Evolutionary conservation across 2,113 vertebrate genomes (phyloP), one percentile per base, ranked within the genome.

Genomic region (Melanerpes aurifrons): DNA sequence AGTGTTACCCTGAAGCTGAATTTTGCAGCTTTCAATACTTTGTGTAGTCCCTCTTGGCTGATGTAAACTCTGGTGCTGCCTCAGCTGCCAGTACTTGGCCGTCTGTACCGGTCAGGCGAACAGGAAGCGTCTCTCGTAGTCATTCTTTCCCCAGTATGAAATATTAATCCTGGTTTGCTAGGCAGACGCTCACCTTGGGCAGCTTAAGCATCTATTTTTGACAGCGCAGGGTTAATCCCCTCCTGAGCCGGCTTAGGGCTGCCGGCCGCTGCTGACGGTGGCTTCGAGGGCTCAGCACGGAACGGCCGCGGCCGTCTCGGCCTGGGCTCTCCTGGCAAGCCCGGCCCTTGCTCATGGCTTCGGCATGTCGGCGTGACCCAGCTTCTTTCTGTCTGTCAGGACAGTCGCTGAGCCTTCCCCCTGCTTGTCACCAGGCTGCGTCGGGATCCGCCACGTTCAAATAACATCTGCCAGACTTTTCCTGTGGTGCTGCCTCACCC

Each of bases 181-280:
- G 76, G 15, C 8, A 12, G 17, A 9, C 2, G 0, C 72, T 90
- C 87, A 89, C 87, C 82, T 93, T 75, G 61, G 75, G 50, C 75
- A 61, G 93, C 58, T 95, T 94, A 84, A 11, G 54, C 3, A 16
- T 86, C 96, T 97, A 94, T 97, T 97, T 96, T 94, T 69, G 90
- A 82, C 47, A 1, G 73, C 53, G 22, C 8, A 0, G 17, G 4
- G 29, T 32, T 96, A 84, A 96, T 82, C 93, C 59, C 93, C 59
- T 1, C 3, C 94, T 92, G 94, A 96, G 89, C 93, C 18, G 15
- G 94, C 1, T 97, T 9, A 96, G 82, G 6, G 0, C 3, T 2
- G 66, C 3, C 32, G 16, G 64, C 91, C 6, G 0, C 3, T 2
- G 66, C 3, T 37, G 15, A 68, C 90, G 67, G 31, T 35, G 67